These are phyloP conservation scores for Aradophagus sp. DNA, from an alignment of 1,140 invertebrate genomes.

Conservation along the genomic window DNA sequence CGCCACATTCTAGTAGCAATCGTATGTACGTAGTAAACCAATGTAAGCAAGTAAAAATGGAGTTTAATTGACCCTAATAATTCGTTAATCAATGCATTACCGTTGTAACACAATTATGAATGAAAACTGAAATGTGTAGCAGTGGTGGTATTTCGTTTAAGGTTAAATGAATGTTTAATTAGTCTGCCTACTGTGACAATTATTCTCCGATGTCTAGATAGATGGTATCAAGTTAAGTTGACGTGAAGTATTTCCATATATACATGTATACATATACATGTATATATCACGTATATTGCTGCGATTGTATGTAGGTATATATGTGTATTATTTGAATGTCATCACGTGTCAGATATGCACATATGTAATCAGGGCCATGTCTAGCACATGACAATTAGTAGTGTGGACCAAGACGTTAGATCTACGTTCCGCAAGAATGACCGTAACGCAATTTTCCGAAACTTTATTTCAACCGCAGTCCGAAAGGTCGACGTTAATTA, in stretches of 20 bases:
- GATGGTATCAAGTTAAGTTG: slow-evolving; percentile 24
- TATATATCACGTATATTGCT: slow-evolving; percentile 22
- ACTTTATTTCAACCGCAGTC: slow-evolving; percentile 32
- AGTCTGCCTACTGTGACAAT: slow-evolving; percentile 1
- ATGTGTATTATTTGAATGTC: slow-evolving; percentile 38
- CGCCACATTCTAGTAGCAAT: too few relatives aligned
- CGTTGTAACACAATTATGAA: slow-evolving; percentile 8
- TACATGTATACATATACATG: too few relatives aligned
- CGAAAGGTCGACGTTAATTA: slow-evolving; percentile 38
- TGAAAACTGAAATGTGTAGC: slow-evolving; percentile 6
- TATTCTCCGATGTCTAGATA: slow-evolving; percentile 1
- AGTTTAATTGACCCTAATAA: not conserved
- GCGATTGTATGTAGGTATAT: slow-evolving; percentile 28
- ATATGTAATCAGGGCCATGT: slow-evolving; percentile 51
- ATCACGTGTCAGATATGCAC: slow-evolving; percentile 47
- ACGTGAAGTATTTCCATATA: slow-evolving; percentile 43
- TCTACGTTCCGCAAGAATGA: slow-evolving; percentile 39
- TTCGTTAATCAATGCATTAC: slow-evolving; percentile 9
- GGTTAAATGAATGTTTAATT: slow-evolving; percentile 30
- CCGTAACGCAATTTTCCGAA: slow-evolving; percentile 37
- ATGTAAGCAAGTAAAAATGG: not conserved
- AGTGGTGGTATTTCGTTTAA: slow-evolving; percentile 6
- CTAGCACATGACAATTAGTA: slow-evolving; percentile 55
- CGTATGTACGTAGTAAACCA: too few relatives aligned
- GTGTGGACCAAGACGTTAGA: slow-evolving; percentile 34